Base-by-base conservation (phyloP, 2,113 vertebrate genomes). In the Odontesthes bonariensis region DNA sequence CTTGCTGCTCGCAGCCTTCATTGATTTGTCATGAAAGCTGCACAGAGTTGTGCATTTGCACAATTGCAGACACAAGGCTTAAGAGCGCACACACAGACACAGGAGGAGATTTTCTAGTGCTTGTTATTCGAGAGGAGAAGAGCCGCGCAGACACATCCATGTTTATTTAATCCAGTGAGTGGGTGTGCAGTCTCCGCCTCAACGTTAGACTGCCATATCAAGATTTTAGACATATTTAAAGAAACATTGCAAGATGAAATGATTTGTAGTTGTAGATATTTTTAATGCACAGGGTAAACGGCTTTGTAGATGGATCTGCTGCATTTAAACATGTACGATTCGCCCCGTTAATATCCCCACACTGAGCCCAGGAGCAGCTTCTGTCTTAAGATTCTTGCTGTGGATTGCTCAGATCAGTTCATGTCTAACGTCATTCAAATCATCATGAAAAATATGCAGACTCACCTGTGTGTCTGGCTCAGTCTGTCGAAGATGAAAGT, bases 391-490 rank as follows among this genome's bases (percentile, higher is more conserved):
- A 66, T 42, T 23, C 27, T 61, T 17, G 1, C 31, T 33, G 46
- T 69, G 56, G 9, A 12, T 71, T 69, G 44, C 59, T 71, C 8
- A 47, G 47, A 66, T 68, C 22, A 49, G 35, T 32, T 73, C 31
- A 31, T 56, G 46, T 56, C 22, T 53, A 52, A 71, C 0, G 12
- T 2, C 6, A 19, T n/a, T 2, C 14, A n/a, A n/a, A 49, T 7
- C 14, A 49, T 19, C 17, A 6, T 7, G 81, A 90, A 54, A 92
- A 93, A 88, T 32, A 33, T 87, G 54, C 86, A 89, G 84, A 95
- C 96, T 91, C 84, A 93, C 92, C 88, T 87, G 69, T 63, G 61
- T 52, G 64, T 82, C 22, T 33, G 63, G 63, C 63, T 79, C 61
- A 27, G 64, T 22, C 62, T 87, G 47, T 20, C 14, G 40, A 85